A percentile compares a stretch with the other conserved stretches of the same genome.
Conservation (phyloP, 1,140 invertebrate species). For the Drosophila navojoa region DNA sequence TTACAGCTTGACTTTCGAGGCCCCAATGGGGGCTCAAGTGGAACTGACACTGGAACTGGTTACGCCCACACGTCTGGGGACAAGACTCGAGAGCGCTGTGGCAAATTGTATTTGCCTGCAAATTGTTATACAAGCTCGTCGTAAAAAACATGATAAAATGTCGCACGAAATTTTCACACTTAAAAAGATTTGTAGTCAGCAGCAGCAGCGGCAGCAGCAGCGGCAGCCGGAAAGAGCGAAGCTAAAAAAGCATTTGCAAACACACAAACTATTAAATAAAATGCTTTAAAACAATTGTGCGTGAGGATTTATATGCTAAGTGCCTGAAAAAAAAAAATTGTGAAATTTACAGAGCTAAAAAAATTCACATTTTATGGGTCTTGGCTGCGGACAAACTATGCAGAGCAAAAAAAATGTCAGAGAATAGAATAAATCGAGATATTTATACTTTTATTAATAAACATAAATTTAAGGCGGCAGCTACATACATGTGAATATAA, state of each 20-base stretch:
- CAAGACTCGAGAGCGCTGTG: constrained; percentile 25
- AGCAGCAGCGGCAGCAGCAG: constrained; percentile 1
- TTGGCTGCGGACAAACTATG: constrained; percentile 3
- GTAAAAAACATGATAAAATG: constrained; percentile 38
- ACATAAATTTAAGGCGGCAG: too few species aligned
- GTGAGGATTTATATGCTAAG: constrained; percentile 47
- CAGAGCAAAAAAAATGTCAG: constrained; percentile 11
- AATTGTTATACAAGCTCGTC: constrained; percentile 42
- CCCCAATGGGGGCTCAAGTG: not conserved
- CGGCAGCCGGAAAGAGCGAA: not conserved
- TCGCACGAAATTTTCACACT: constrained; percentile 36
- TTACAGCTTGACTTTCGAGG: constrained; percentile 26
- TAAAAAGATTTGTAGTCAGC: constrained; percentile 45
- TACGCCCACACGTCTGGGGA: constrained; percentile 11
- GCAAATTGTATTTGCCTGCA: constrained; percentile 57
- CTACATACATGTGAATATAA: too few species aligned
- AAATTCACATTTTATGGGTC: not conserved
- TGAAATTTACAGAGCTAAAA: not conserved
- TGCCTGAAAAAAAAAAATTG: constrained; percentile 8
- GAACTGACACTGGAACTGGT: not conserved
- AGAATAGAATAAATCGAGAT: constrained; percentile 1
- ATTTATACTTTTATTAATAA: too few species aligned
- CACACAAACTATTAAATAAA: constrained; percentile 56
- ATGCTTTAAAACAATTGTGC: constrained; percentile 60
- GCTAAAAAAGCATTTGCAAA: constrained; percentile 7